phyloP scores from a whole-genome alignment of 1,140 invertebrate genomes.

The Dryas iulia region DNA sequence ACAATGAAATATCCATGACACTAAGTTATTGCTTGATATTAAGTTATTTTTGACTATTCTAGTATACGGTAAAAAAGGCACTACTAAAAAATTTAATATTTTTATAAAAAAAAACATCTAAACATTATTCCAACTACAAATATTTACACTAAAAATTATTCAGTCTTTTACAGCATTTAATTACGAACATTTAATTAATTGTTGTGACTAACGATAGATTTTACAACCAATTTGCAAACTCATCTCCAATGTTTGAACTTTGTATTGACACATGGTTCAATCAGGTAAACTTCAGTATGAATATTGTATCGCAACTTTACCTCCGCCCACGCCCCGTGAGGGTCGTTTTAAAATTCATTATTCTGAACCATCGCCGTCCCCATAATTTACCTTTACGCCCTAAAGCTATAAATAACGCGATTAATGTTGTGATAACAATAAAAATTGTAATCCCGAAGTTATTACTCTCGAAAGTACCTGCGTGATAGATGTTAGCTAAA shows the following conservation, averaged over 20 bases:
- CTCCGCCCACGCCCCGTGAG: not conserved
- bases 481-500: not conserved
- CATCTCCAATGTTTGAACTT: conserved; percentile 6
- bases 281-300: conserved; percentile 15
- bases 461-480: not conserved
- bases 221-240: not conserved
- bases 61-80: no score
- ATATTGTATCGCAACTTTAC: conserved; percentile 16
- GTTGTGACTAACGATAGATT: not conserved
- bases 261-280: conserved; percentile 12
- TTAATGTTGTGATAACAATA: conserved; percentile 8
- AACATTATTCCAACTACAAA: no score
- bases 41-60: no score
- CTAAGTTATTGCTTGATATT: no score
- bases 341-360: conserved; percentile 17
- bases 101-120: no score
- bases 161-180: no score
- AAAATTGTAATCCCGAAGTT: conserved; percentile 2
- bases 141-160: no score
- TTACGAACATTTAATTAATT: not conserved
- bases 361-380: conserved; percentile 14
- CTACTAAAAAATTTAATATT: no score
- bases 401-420: conserved; percentile 10
- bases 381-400: conserved; percentile 15
- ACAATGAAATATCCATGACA: no score